These are phyloP conservation scores for Periparus ater DNA, from an alignment of 2,797 vertebrate species.

Conservation along the genomic window DNA sequence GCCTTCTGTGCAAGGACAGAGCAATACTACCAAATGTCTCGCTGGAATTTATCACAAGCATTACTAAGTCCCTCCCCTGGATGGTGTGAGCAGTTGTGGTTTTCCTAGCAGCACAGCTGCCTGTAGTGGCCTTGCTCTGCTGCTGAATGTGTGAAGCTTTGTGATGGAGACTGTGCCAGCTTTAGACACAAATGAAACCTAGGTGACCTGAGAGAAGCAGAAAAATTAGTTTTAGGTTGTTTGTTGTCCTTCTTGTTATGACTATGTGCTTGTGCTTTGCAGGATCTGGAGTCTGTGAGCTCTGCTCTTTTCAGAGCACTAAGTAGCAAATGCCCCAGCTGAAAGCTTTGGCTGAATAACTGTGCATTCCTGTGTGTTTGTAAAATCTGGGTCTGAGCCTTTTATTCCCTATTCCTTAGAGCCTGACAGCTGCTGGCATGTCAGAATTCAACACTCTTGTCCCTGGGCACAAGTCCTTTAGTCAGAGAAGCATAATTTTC, in stretches of 20 bases:
- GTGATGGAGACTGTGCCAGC: neutral
- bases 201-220: neutral
- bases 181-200: neutral
- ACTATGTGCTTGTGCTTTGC: neutral
- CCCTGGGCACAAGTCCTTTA: neutral
- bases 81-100: neutral
- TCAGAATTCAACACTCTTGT: neutral
- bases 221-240: neutral
- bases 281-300: neutral
- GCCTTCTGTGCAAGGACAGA: neutral
- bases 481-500: neutral
- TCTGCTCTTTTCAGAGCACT: neutral
- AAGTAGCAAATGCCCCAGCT: neutral
- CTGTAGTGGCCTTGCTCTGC: neutral
- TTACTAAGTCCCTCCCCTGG: neutral
- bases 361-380: neutral
- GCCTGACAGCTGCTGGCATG: neutral
- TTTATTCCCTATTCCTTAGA: neutral
- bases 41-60: neutral
- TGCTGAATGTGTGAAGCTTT: neutral
- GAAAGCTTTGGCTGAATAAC: neutral
- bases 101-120: neutral
- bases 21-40: neutral
- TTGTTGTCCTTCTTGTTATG: neutral
- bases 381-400: neutral